Evolutionary conservation across 2,888 invertebrate species (phyloP).

Genomic region (Limnephilus rhombicus): DNA sequence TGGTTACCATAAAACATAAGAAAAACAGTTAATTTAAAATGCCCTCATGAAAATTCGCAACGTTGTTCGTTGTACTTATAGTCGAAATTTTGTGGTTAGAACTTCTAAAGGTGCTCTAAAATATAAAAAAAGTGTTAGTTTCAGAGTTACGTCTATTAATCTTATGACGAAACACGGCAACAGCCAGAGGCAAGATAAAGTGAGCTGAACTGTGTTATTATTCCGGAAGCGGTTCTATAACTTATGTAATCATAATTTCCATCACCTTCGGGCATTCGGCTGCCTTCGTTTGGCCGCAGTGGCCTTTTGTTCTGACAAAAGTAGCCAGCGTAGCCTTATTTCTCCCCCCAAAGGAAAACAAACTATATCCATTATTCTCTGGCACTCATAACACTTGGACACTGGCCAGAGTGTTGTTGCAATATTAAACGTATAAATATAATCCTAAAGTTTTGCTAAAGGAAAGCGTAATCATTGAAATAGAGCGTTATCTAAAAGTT

Average conservation of each 20-base stretch:
- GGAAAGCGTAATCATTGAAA: no score
- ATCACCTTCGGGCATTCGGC: slow-evolving; percentile 15
- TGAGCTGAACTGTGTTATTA: no score
- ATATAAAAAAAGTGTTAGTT: neutral
- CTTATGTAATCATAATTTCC: slow-evolving; percentile 17
- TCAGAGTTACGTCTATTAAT: neutral
- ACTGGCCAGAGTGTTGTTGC: slow-evolving; percentile 39
- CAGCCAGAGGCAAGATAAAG: no score
- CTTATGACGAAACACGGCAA: no score
- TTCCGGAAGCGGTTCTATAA: neutral
- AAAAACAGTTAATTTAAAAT: no score
- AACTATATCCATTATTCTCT: slow-evolving; percentile 35
- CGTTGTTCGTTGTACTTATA: no score
- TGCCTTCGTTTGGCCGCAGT: neutral
- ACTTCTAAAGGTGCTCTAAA: no score
- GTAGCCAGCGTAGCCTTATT: slow-evolving; percentile 6
- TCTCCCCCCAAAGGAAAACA: slow-evolving; percentile 30
- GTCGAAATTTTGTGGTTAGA: no score
- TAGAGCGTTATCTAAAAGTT: no score
- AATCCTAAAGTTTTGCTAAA: no score
- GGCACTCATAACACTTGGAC: slow-evolving; percentile 22
- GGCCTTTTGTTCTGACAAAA: slow-evolving; percentile 23
- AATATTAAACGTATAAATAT: slow-evolving; percentile 33
- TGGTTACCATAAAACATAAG: no score
- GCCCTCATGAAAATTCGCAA: no score